Evolutionary conservation across 2,797 vertebrate genomes (phyloP), one percentile per base, ranked within the genome.

Genomic region (Philypnodon macrostomus): DNA sequence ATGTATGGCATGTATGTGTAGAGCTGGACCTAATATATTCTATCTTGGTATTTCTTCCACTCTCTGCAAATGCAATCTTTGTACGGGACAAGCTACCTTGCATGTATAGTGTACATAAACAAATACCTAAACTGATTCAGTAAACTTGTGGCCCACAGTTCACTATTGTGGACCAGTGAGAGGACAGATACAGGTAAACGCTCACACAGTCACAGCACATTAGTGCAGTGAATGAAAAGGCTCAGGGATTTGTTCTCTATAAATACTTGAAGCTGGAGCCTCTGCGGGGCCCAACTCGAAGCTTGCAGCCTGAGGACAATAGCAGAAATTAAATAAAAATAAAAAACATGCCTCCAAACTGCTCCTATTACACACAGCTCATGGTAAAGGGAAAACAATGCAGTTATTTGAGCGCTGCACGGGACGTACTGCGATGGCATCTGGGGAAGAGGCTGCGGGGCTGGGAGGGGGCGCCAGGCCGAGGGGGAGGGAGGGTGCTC

Each of bases 381-480:
- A 48, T 9, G 30, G 65, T 67, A 81, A 80, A 63, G 60, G 56
- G 61, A 63, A 76, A 81, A 88, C 80, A 88, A 89, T 82, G 69
- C 71, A 85, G 83, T 75, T 81, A 77, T 87, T 85, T 82, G 70
- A 57, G 66, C 23, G 36, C 24, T 10, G 63, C 71, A 67, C 49
- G 38, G 83, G 78, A 77, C 34, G 34, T 60, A 77, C 81, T 82
- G 74, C 79, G 31, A 75, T 75, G 89, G 89, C 88, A 90, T 88
- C 80, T 86, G 85, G 77, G 84, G 81, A 79, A 78, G 70, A 73
- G 77, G 74, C 80, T 80, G 74, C 63, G 54, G 85, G 83, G 83
- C 76, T 79, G 73, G 80, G 84, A 69, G 73, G 77, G 67, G 68
- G 76, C 69, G 37, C 49, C 4, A 27, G 71, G 69, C 54, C 42